Percentiles rank a stretch among this genome's conserved stretches.
phyloP scores from a whole-genome alignment of 2,113 vertebrate species.

The Neogale vison region DNA sequence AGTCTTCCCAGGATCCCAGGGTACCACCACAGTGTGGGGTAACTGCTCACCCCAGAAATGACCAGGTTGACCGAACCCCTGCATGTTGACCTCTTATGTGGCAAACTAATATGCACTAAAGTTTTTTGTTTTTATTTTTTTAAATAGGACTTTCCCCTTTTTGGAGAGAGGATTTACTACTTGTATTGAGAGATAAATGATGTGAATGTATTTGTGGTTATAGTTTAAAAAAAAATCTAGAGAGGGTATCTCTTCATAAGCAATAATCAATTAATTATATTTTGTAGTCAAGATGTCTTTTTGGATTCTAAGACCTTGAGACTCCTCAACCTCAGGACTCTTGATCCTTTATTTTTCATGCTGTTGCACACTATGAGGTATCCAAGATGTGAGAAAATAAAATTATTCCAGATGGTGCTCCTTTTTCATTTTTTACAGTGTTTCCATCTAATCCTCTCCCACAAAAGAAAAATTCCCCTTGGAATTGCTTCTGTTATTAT shows the following conservation, averaged over 20 bases:
- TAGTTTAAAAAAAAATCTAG: not conserved
- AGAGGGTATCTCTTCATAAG: not conserved
- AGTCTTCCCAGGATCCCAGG: not conserved
- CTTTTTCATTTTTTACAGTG: conserved; percentile 30
- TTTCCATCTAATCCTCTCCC: conserved; percentile 38
- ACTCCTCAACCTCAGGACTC: not conserved
- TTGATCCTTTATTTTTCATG: conserved; percentile 18
- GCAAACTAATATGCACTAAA: not conserved
- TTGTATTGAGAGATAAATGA: not conserved
- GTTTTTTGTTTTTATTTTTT: not conserved
- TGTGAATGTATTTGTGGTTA: not conserved
- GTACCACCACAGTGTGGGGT: not conserved
- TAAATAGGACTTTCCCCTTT: not conserved
- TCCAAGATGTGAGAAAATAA: conserved; percentile 50
- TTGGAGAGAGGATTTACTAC: not conserved
- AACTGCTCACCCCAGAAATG: not conserved
- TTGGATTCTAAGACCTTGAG: conserved; percentile 3
- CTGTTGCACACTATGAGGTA: not conserved
- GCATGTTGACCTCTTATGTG: not conserved
- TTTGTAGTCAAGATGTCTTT: not conserved
- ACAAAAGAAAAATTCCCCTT: conserved; percentile 38
- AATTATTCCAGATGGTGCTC: conserved; percentile 53
- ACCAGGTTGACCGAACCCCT: not conserved
- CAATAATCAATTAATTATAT: not conserved
- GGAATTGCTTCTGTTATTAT: conserved; percentile 46